Evolutionary conservation across 2,797 vertebrate species (phyloP), one percentile per base, ranked within the genome.

Genomic region (Cichlasoma orientale): DNA sequence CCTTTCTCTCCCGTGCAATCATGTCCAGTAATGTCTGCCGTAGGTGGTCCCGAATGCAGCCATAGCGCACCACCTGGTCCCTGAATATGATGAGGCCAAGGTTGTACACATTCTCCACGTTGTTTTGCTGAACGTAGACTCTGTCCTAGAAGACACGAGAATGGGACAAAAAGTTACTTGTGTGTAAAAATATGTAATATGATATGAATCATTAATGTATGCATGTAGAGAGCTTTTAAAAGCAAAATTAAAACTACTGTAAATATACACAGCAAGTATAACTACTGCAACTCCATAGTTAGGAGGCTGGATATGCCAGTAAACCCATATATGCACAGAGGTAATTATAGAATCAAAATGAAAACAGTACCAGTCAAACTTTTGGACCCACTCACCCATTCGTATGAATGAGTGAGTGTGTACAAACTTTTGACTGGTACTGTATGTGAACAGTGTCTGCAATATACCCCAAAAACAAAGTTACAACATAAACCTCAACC

Each of bases 61-160:
- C 97, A 0, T 99, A 98, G 66, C 97, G 97, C 14, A 99, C 97
- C 23, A 99, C 98, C 92, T 99, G 98, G 92, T 99, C 98, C 88
- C 97, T 96, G 93, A 99, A 99, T 94, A 99, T 98, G 84, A 99
- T 98, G 92, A 99, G 96, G 83, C 98, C 98, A 75, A 99, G 94
- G 92, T 99, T 99, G 95, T 99, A 99, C 86, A 99, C 98, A 72
- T 99, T 99, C 92, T 99, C 97, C 92, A 99, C 97, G 0, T 98
- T 98, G 91, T 99, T 99, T 88, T 99, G 98, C 82, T 99, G 98
- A 85, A 99, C 97, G 75, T 99, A 99, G 23, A 99, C 98, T 75
- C 98, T 96, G 91, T 99, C 98, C 98, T 99, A 85, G 10, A 54
- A 70, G 66, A 73, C 2, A 4, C 59, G 31, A 72, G 8, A 74